Evolutionary conservation across 2,888 invertebrate species (phyloP), one percentile per base, ranked within the genome.

Genomic region (Adelphocoris suturalis): DNA sequence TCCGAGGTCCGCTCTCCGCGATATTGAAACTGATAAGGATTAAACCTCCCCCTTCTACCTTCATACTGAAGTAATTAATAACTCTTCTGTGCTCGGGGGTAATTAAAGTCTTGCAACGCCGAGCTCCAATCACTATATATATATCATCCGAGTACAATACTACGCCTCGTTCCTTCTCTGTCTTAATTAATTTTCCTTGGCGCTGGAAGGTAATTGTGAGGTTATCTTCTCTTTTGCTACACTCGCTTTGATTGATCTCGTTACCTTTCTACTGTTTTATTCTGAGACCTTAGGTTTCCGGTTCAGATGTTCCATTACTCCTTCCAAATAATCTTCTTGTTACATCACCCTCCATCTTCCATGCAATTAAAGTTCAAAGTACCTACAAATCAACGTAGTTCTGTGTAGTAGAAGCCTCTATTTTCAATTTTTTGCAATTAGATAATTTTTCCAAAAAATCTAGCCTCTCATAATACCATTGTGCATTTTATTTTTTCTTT

Each of bases 11-110:
- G 85, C 52, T 88, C 88, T 88, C 88, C 88, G 48, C 57, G 88
- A 88, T 88, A 88, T 88, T 88, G 88, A 80, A 88, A 88, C 78
- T 55, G 88, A 88, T 88, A 88, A 88, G 86, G 85, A 68, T 86
- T 86, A 86, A 86, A 61, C 86, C 61, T 75, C 23, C 86, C 48
- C 48, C 19, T 23, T 68, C 48, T 27, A 27, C 19, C 55, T 14
- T 55, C 55, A 46, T 78, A 57, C 19, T 48, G 78, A 19, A 61
- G 88, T 88, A 88, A 86, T 86, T 86, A 86, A 86, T 86, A 86
- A 86, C 86, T 68, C 75, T 75, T 68, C 86, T 75, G 75, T 61
- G 86, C 46, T 28, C 57, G 76, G 61, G 48, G 86, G 86, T 86
- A 86, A 86, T 86, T 86, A 86, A 86, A 88, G 80, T 80, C 80